Percentiles rank a stretch among this genome's conserved stretches.
These are phyloP conservation scores for Cydia amplana DNA, from an alignment of 1,140 invertebrate genomes.

Conservation along the genomic window DNA sequence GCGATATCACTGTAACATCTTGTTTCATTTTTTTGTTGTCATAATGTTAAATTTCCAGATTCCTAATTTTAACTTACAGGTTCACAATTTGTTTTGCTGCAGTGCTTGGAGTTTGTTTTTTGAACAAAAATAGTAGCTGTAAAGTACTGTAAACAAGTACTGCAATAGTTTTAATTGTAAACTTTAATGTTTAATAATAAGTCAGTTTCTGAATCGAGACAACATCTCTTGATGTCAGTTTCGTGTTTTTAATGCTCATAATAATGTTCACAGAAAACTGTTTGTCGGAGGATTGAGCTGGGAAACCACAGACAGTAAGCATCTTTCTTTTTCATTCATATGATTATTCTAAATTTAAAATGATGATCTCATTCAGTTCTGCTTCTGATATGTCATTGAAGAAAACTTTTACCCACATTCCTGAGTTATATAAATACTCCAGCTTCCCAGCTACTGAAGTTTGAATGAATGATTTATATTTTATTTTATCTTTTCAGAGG, in stretches of 20 bases:
- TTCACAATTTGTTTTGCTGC: conserved; percentile 80
- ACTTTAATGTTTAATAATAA: conserved; percentile 67
- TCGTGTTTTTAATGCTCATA: conserved; percentile 63
- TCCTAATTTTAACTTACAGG: conserved; percentile 79
- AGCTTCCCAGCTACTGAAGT: conserved; percentile 10
- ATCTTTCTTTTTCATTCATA: conserved; percentile 43
- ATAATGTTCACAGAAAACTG: conserved; percentile 92
- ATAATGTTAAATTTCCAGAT: conserved; percentile 75
- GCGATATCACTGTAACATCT: conserved; percentile 78
- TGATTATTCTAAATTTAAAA: conserved; percentile 39
- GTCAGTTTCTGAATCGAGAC: conserved; percentile 72
- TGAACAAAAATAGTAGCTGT: conserved; percentile 77
- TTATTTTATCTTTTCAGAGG: conserved; percentile 87
- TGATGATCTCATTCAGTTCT: conserved; percentile 80
- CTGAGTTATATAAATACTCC: conserved; percentile 48
- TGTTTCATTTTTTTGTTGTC: conserved; percentile 69
- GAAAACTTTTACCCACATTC: conserved; percentile 73
- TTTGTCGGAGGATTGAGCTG: conserved; percentile 98
- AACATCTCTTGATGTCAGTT: conserved; percentile 44
- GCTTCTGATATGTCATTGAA: conserved; percentile 78
- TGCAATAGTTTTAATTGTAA: conserved; percentile 79
- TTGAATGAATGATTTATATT: conserved; percentile 46
- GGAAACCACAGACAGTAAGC: conserved; percentile 98
- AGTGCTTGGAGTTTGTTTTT: conserved; percentile 80
- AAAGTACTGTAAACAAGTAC: conserved; percentile 81